Conservation (phyloP, 2,888 invertebrate species). For the Dolichopus griseipennis region DNA sequence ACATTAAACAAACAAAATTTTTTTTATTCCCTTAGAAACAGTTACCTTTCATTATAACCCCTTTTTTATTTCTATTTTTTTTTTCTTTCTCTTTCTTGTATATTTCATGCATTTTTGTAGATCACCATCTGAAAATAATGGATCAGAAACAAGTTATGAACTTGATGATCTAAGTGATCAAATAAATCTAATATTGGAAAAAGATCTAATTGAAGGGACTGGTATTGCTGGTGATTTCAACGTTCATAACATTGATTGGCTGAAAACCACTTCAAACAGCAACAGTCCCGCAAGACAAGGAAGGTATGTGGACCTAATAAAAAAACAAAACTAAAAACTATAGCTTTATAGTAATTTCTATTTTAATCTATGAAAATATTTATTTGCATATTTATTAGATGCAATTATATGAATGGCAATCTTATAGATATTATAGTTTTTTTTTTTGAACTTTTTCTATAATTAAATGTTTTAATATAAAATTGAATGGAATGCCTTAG, state of each 20-base stretch:
- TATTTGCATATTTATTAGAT: too few species aligned
- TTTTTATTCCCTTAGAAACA: not conserved
- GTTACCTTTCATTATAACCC: not conserved
- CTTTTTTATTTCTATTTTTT: not conserved
- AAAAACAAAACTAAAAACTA: not conserved
- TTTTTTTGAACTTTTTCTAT: too few species aligned
- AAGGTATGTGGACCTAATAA: not conserved
- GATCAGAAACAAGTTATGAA: conserved; percentile 6
- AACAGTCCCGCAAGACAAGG: conserved; percentile 6
- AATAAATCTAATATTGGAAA: conserved; percentile 1
- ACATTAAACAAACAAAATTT: too few species aligned
- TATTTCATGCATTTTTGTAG: not conserved
- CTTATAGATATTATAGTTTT: too few species aligned
- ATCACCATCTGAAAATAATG: not conserved
- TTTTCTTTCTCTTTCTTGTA: not conserved
- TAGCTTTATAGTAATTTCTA: too few species aligned
- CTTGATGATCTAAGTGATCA: conserved; percentile 6
- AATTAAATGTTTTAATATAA: too few species aligned
- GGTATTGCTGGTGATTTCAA: not conserved
- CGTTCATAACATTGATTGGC: conserved; percentile 4
- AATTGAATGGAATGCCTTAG: too few species aligned
- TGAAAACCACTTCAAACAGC: not conserved
- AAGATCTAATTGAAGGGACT: conserved; percentile 4
- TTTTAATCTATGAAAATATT: too few species aligned
- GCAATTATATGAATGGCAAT: too few species aligned